Evolutionary conservation across 2,888 invertebrate genomes (phyloP).

Genomic region (Amphipoea oculea): DNA sequence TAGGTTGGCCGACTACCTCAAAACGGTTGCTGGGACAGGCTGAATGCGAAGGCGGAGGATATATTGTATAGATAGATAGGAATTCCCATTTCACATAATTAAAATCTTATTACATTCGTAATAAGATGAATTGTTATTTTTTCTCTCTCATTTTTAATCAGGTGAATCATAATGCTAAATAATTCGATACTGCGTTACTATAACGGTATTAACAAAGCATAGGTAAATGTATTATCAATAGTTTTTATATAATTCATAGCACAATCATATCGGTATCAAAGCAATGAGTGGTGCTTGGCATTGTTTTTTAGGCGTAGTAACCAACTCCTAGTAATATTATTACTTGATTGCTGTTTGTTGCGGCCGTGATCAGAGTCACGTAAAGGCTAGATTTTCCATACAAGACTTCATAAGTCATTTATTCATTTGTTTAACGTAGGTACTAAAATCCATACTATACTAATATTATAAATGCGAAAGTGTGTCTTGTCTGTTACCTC

Average conservation of each 20-base stretch:
- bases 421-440: too few species aligned
- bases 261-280: slow-evolving; percentile 17
- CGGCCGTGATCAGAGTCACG: slow-evolving; percentile 1
- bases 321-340: slow-evolving; percentile 5
- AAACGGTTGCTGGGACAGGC: too few species aligned
- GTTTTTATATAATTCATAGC: slow-evolving; percentile 35
- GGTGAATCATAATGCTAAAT: slow-evolving; percentile 5
- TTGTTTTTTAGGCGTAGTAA: slow-evolving; percentile 12
- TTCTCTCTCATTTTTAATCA: neutral
- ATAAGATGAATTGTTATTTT: neutral
- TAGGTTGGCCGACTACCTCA: too few species aligned
- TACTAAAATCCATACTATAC: too few species aligned
- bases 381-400: slow-evolving; percentile 6
- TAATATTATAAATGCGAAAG: too few species aligned
- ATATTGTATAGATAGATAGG: neutral
- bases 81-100: neutral
- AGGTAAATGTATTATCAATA: slow-evolving; percentile 17
- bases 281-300: slow-evolving; percentile 8
- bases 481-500: too few species aligned
- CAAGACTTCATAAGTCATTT: neutral
- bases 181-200: slow-evolving; percentile 1
- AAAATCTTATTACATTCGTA: neutral
- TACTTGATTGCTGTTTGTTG: slow-evolving; percentile 5
- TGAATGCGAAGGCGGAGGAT: neutral
- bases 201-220: slow-evolving; percentile 7